Evolutionary conservation across 2,888 invertebrate species (phyloP), one percentile per base, ranked within the genome.

Genomic region (Labia minor): DNA sequence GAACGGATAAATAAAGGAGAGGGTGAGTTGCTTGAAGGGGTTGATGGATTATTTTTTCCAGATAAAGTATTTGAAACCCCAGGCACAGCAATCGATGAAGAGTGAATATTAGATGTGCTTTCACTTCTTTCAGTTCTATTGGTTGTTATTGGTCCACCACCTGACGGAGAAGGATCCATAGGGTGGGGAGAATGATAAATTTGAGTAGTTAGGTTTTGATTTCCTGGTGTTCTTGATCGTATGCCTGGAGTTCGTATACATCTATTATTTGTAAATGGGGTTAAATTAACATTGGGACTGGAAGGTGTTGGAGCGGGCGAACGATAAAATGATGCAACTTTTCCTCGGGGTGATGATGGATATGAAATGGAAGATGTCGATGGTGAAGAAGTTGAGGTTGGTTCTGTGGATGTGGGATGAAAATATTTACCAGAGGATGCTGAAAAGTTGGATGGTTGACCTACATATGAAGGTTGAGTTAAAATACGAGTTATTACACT

Each of bases 401-500:
- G n/a, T 19, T 21, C 26, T 20, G 37, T 62, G 14, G 64, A n/a
- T 20, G 37, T 37, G 11, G 64, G 26, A 1, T 77, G 77, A 67
- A 78, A 78, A 65, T 78, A 78, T 68, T 78, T 78, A 69, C 76
- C 75, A 1, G 78, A 77, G 1, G 77, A 77, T 1, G 77, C 76
- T 20, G 77, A 75, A 66, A 78, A 78, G 1, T 77, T 76, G 62
- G 77, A 77, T n/a, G 75, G 75, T 16, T 73, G 70, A 21, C 71
- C 74, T 26, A 72, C 72, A 37, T 74, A 73, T 0, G 77, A 75
- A 0, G 79, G 77, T 70, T 80, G 80, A 1, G 80, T 76, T 62
- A 85, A 78, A 83, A 86, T 83, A 71, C 85, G 78, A 8, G 84
- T 85, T 63, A 86, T 85, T 6, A 86, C 85, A 61, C 69, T 69